A percentile compares a stretch with the other conserved stretches of the same genome.
Evolutionary conservation across 2,113 vertebrate species (phyloP).

Genomic region (Lota lota): DNA sequence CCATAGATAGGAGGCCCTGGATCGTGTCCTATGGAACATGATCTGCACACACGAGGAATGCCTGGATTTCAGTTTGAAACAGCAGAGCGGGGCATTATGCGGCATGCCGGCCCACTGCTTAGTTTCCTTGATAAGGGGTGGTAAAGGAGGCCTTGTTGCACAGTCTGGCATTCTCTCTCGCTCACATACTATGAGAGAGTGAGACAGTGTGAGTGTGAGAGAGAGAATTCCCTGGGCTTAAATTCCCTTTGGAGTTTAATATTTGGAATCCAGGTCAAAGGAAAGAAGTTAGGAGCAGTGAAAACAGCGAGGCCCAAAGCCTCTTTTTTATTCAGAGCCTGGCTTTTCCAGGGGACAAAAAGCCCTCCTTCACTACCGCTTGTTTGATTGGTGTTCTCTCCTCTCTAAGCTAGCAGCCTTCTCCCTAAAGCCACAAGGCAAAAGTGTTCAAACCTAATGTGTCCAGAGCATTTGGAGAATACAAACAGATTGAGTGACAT

Average conservation of each 20-base stretch:
- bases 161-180: background rate
- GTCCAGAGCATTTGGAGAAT: no score
- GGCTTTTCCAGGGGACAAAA: constrained; percentile 32
- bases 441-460: no score
- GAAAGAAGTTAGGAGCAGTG: constrained; percentile 41
- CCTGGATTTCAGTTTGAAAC: constrained; percentile 56
- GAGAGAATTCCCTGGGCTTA: constrained; percentile 46
- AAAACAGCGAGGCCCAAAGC: constrained; percentile 42
- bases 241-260: constrained; percentile 55
- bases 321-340: constrained; percentile 40
- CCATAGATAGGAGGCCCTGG: no score
- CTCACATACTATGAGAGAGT: background rate
- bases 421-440: no score
- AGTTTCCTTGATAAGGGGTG: constrained; percentile 30
- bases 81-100: constrained; percentile 18
- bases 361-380: constrained; percentile 1
- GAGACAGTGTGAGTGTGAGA: background rate
- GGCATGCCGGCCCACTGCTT: constrained; percentile 28
- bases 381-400: no score
- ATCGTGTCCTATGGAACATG: background rate
- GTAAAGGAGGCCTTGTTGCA: constrained; percentile 31
- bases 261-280: constrained; percentile 64
- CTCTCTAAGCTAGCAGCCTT: no score
- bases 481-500: no score
- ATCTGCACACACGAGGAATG: constrained; percentile 65